A percentile compares a stretch with the other conserved stretches of the same genome.
These are phyloP conservation scores for Indri indri DNA, from an alignment of 2,113 vertebrate genomes.

Conservation along the genomic window DNA sequence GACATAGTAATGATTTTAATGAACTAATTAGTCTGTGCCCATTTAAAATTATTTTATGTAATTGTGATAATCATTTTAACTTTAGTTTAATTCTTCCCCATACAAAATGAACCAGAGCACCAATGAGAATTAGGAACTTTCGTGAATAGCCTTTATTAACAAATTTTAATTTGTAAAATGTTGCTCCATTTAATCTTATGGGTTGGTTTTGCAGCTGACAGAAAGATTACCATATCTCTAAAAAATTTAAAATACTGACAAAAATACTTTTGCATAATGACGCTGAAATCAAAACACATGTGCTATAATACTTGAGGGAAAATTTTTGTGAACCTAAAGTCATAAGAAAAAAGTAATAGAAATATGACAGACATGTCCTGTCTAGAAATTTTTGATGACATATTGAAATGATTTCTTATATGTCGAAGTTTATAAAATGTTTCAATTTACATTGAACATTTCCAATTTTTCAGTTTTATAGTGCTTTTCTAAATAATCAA, in stretches of 20 bases:
- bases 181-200: not conserved
- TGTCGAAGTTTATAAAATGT: not conserved
- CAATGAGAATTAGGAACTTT: not conserved
- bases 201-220: not conserved
- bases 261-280: not conserved
- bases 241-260: not conserved
- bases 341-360: not conserved
- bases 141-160: not conserved
- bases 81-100: not conserved
- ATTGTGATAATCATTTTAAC: constrained; percentile 23
- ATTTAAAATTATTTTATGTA: not conserved
- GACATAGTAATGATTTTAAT: constrained; percentile 24
- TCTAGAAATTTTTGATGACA: not conserved
- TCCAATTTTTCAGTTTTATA: not conserved
- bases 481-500: not conserved
- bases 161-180: constrained; percentile 5
- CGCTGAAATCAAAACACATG: not conserved
- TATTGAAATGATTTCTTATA: not conserved
- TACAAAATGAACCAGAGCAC: not conserved
- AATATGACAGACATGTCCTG: not conserved
- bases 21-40: not conserved
- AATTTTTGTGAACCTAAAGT: not conserved
- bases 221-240: not conserved
- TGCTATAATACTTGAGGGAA: not conserved
- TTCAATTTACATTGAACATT: not conserved